Conservation (phyloP, 2,888 invertebrate genomes). For the Galerucella nymphaeae region DNA sequence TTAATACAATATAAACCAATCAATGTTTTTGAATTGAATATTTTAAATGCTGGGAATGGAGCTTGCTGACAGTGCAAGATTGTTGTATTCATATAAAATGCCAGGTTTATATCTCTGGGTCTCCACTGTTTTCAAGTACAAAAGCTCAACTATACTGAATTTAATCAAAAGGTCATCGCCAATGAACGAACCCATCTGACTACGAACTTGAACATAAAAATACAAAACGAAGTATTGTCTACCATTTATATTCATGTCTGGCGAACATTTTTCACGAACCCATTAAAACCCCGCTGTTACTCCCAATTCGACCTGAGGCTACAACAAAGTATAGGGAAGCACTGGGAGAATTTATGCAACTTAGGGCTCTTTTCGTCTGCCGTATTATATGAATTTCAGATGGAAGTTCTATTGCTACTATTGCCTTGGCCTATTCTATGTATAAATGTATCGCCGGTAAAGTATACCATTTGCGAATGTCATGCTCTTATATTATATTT, state of each 20-base stretch:
- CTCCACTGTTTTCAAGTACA: not conserved
- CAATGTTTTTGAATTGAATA: too few relatives aligned
- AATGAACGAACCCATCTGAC: not conserved
- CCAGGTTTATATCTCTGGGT: not conserved
- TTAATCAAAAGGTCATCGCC: not conserved
- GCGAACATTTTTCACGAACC: slow-evolving; percentile 44
- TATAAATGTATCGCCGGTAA: slow-evolving; percentile 49
- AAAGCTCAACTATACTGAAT: not conserved
- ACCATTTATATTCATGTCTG: slow-evolving; percentile 44
- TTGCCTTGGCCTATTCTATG: slow-evolving; percentile 46
- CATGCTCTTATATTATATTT: slow-evolving; percentile 38
- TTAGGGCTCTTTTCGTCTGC: slow-evolving; percentile 50
- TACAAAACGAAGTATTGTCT: slow-evolving; percentile 43
- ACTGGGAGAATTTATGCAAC: slow-evolving; percentile 53
- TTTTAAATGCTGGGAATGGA: not conserved
- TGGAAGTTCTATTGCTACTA: slow-evolving; percentile 44
- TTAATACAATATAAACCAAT: too few relatives aligned
- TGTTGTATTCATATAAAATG: not conserved
- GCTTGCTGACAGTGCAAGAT: not conserved
- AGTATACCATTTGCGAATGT: slow-evolving; percentile 49
- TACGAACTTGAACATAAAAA: slow-evolving; percentile 27
- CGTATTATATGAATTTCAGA: slow-evolving; percentile 50
- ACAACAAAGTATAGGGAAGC: slow-evolving; percentile 50
- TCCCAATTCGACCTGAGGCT: slow-evolving; percentile 48
- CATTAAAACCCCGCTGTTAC: slow-evolving; percentile 46